These are phyloP conservation scores for Lordiphosa collinella DNA, from an alignment of 1,140 invertebrate genomes.

Conservation along the genomic window DNA sequence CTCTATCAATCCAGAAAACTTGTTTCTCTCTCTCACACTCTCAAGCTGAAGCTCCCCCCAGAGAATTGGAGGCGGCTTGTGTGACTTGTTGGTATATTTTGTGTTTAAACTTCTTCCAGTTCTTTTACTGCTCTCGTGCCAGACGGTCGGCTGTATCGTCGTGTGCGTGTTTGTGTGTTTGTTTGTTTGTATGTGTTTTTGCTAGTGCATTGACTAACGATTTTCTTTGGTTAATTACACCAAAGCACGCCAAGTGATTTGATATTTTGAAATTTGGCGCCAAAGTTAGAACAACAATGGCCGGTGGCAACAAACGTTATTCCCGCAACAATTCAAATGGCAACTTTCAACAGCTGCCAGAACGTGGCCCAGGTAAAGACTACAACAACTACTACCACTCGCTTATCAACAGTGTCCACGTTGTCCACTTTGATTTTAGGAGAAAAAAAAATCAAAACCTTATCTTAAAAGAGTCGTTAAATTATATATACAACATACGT, in stretches of 20 bases:
- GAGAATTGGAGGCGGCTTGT: slow-evolving; percentile 21
- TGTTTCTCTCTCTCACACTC: slow-evolving; percentile 33
- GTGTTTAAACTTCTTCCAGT: slow-evolving; percentile 72
- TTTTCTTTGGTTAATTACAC: slow-evolving; percentile 46
- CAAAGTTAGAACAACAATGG: slow-evolving; percentile 43
- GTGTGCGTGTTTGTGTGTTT: slow-evolving; percentile 20
- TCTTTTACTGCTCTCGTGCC: slow-evolving; percentile 63
- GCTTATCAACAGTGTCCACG: slow-evolving; percentile 28
- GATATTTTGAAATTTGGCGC: slow-evolving; percentile 17
- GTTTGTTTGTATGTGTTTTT: slow-evolving; percentile 9
- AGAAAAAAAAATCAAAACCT: not conserved
- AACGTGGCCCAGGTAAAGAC: slow-evolving; percentile 79
- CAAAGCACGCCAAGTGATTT: slow-evolving; percentile 46
- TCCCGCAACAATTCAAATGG: slow-evolving; percentile 76
- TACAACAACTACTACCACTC: slow-evolving; percentile 4
- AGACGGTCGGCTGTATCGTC: slow-evolving; percentile 68
- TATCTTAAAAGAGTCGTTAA: slow-evolving; percentile 13
- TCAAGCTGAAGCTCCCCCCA: slow-evolving; percentile 18
- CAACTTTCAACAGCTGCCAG: slow-evolving; percentile 69
- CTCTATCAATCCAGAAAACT: slow-evolving; percentile 54
- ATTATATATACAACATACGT: slow-evolving; percentile 36
- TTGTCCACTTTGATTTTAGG: slow-evolving; percentile 29
- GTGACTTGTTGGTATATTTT: slow-evolving; percentile 64
- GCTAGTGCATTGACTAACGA: slow-evolving; percentile 28
- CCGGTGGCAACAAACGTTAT: slow-evolving; percentile 73